Evolutionary conservation across 1,140 invertebrate species (phyloP), one percentile per base, ranked within the genome.

Genomic region (Euwallacea fornicatus): DNA sequence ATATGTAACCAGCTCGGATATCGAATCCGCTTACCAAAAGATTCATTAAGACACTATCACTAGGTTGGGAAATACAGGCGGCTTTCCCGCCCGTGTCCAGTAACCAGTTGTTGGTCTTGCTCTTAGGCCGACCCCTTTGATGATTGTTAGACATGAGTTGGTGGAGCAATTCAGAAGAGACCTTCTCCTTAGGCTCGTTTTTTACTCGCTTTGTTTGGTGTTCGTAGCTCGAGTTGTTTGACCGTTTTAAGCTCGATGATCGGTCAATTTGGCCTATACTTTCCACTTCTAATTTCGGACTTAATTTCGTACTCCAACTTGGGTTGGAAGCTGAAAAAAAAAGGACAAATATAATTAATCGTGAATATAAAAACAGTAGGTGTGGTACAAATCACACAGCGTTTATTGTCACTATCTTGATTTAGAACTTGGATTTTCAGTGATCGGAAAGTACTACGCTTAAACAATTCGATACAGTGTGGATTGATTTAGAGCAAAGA

Each of bases 11-110:
- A 74, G 93, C 92, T 86, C 90, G 91, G 81, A 95, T 90, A 83
- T 96, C 93, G 85, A 93, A 93, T 78, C 93, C 93, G 85, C 92
- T 94, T 81, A 95, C 91, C 82, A 96, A 86, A 68, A 96, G 86
- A 84, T 96, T 96, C 90, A 95, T 93, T 72, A 96, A 86, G 76
- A 96, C 93, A 82, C 91, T 92, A 76, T 88, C 88, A 16, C 87
- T 88, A 47, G 84, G 86, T 73, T 79, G 78, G 41, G 74, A 77
- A 66, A 78, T 74, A 66, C 78, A 77, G 13, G 78, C 71, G 78
- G 83, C 74, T 73, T 79, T 78, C 58, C 75, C 73, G 71, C 73
- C 69, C 44, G 75, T 75, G 64, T 81, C 79, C 56, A 80, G n/a
- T 54, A 78, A 56, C 78, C 80, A 80, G 71, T 77, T 79, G 42